Percentiles rank a stretch among this genome's conserved stretches.
phyloP scores from a whole-genome alignment of 2,113 vertebrate species.

The Dicrurus megarhynchus region DNA sequence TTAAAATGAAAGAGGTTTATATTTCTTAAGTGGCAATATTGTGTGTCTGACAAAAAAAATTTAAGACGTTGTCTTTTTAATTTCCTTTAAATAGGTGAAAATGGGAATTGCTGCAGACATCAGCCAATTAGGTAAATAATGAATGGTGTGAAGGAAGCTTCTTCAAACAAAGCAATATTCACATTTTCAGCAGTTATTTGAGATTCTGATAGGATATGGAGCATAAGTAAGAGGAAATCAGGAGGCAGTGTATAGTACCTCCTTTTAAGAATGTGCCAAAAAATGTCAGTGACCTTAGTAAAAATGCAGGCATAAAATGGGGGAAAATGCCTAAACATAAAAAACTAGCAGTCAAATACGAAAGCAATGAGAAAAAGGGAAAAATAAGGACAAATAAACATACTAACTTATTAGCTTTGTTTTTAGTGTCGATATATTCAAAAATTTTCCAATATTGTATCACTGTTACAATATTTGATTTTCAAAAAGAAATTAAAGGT shows the following conservation, averaged over 20 bases:
- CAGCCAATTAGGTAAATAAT: constrained; percentile 12
- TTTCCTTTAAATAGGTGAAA: not conserved
- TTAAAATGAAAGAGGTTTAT: not conserved
- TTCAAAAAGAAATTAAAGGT: not conserved
- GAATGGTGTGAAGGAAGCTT: not conserved
- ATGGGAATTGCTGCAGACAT: not conserved
- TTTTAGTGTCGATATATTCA: not conserved
- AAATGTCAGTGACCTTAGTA: not conserved
- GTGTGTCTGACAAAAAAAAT: not conserved
- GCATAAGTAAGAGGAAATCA: not conserved
- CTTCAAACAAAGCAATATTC: constrained; percentile 7
- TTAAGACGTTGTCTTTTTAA: not conserved
- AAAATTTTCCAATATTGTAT: not conserved
- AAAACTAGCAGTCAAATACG: not conserved
- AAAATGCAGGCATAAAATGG: not conserved
- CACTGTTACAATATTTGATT: not conserved
- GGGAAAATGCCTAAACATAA: not conserved
- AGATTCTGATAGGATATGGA: not conserved
- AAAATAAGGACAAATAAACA: not conserved
- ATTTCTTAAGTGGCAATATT: not conserved
- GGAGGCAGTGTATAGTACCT: not conserved
- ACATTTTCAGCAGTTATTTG: not conserved
- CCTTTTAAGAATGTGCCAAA: not conserved
- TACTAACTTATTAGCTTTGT: not conserved
- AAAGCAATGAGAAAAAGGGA: not conserved